Conservation (phyloP, 2,797 vertebrate species). For the Silurus aristotelis region DNA sequence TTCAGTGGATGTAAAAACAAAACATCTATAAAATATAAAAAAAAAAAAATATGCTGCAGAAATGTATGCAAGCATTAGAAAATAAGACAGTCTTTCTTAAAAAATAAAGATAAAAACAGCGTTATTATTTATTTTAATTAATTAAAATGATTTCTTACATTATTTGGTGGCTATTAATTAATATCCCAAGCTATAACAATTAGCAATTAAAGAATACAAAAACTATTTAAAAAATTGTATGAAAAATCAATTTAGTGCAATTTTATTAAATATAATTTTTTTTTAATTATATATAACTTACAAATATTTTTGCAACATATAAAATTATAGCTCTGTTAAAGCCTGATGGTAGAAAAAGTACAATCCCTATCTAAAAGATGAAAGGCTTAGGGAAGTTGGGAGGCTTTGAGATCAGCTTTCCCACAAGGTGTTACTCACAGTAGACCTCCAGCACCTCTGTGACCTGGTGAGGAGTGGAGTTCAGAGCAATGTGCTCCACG, state of each 20-base stretch:
- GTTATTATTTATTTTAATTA: too few species aligned
- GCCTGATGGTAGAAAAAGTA: neutral
- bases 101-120: too few species aligned
- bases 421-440: conserved; percentile 83
- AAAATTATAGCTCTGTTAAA: neutral
- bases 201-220: neutral
- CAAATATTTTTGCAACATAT: neutral
- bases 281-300: neutral
- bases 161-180: neutral
- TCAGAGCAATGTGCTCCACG: conserved; percentile 91
- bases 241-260: neutral
- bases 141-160: neutral
- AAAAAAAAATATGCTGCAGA: neutral
- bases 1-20: neutral
- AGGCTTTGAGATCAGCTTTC: neutral
- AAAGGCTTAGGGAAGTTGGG: neutral
- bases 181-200: too few species aligned
- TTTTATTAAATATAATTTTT: conserved; percentile 5
- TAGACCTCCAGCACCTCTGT: conserved; percentile 97
- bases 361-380: neutral
- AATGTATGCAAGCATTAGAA: too few species aligned
- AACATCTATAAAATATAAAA: neutral
- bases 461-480: conserved; percentile 88
- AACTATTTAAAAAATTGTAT: neutral
- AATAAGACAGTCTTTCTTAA: too few species aligned